Evolutionary conservation across 2,888 invertebrate genomes (phyloP).

Genomic region (Tillus elongatus): DNA sequence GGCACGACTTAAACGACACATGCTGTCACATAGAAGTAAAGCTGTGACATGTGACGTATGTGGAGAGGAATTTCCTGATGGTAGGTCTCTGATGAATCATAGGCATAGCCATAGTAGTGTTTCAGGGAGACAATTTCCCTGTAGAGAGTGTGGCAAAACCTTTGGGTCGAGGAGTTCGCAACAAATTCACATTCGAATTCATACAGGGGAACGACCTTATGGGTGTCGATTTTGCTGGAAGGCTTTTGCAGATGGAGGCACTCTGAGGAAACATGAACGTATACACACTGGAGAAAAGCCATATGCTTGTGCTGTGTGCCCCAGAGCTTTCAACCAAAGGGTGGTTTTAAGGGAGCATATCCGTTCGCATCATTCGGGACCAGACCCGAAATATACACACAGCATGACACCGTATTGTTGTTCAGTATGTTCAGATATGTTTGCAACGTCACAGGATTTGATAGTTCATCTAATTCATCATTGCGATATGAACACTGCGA

Average conservation of each 20-base stretch:
- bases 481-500: constrained; percentile 75
- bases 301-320: constrained; percentile 79
- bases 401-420: constrained; percentile 60
- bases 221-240: constrained; percentile 83
- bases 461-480: constrained; percentile 78
- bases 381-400: constrained; percentile 60
- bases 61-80: constrained; percentile 62
- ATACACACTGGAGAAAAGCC: constrained; percentile 83
- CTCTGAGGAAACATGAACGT: constrained; percentile 73
- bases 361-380: constrained; percentile 75
- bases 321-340: constrained; percentile 78
- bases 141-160: constrained; percentile 75
- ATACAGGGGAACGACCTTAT: constrained; percentile 77
- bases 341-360: constrained; percentile 79
- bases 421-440: constrained; percentile 64
- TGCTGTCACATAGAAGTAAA: constrained; percentile 62
- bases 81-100: constrained; percentile 59
- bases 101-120: constrained; percentile 51
- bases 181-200: constrained; percentile 78
- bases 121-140: constrained; percentile 56
- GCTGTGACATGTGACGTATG: constrained; percentile 61
- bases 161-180: constrained; percentile 79
- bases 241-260: constrained; percentile 81
- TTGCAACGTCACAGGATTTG: constrained; percentile 63
- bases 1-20: constrained; percentile 55